These are phyloP conservation scores for Endotricha flammealis DNA, from an alignment of 2,888 invertebrate genomes.

Conservation along the genomic window DNA sequence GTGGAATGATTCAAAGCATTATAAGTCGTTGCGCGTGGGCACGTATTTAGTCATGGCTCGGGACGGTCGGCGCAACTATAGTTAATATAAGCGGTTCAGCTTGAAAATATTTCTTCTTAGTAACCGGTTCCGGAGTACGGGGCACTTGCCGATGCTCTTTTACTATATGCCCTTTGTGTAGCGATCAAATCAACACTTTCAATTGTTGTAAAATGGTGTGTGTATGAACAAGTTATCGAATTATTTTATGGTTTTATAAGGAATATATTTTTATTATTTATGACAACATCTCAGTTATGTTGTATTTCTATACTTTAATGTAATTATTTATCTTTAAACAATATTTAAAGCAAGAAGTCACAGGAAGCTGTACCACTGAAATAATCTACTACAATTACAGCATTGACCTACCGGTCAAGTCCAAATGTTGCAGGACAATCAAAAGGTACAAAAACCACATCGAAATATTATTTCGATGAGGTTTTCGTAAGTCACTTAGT, in stretches of 20 bases:
- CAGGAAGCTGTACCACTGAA: too few relatives aligned
- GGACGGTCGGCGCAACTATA: slow-evolving; percentile 48
- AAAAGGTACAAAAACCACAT: too few relatives aligned
- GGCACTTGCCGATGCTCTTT: slow-evolving; percentile 41
- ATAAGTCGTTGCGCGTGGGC: slow-evolving; percentile 65
- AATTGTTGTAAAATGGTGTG: slow-evolving; percentile 7
- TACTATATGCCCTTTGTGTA: slow-evolving; percentile 38
- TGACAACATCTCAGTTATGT: too few relatives aligned
- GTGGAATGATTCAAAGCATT: slow-evolving; percentile 51
- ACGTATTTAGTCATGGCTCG: slow-evolving; percentile 63
- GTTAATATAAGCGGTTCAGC: slow-evolving; percentile 47
- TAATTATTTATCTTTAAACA: too few relatives aligned
- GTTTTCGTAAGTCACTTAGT: too few relatives aligned
- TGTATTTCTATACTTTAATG: too few relatives aligned
- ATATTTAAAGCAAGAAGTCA: too few relatives aligned
- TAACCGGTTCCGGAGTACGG: slow-evolving; percentile 57
- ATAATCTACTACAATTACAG: too few relatives aligned
- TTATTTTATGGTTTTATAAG: slow-evolving; percentile 4
- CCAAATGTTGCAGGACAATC: too few relatives aligned
- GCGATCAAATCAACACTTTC: slow-evolving; percentile 10
- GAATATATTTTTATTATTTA: too few relatives aligned
- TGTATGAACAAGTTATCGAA: slow-evolving; percentile 1
- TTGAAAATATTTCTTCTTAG: slow-evolving; percentile 52
- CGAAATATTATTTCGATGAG: too few relatives aligned
- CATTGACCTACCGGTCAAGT: too few relatives aligned